Evolutionary conservation across 2,797 vertebrate genomes (phyloP).

Genomic region (Scyliorhinus canicula): DNA sequence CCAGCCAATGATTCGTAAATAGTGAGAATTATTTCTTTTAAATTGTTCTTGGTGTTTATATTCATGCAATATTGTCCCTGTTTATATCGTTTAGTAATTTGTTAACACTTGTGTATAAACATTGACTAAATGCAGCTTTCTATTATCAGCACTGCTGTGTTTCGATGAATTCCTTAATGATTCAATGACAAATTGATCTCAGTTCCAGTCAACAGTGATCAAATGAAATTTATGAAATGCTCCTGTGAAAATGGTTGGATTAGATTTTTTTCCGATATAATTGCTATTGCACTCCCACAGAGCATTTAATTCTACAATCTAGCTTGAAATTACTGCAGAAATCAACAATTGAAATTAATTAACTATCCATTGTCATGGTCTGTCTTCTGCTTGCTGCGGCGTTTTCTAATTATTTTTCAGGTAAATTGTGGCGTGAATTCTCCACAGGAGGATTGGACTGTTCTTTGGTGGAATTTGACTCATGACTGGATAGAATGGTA

Average conservation of each 20-base stretch:
- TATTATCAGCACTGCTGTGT: not conserved
- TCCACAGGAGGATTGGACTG: not conserved
- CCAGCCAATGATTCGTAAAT: not conserved
- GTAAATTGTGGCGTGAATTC: not conserved
- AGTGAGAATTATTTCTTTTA: not conserved
- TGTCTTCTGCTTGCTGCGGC: not conserved
- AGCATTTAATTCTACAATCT: not conserved
- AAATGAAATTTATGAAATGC: not conserved
- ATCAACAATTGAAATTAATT: not conserved
- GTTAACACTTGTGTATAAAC: not conserved
- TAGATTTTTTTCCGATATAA: not conserved
- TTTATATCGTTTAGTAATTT: not conserved
- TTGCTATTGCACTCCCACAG: not conserved
- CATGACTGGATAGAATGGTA: not conserved
- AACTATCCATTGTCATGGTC: not conserved
- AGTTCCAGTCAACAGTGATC: not conserved
- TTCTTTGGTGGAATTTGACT: not conserved
- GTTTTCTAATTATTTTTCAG: not conserved
- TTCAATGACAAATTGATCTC: not conserved
- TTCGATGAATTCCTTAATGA: not conserved
- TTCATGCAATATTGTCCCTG: not conserved
- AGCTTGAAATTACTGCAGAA: not conserved
- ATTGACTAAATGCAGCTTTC: not conserved
- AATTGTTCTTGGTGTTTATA: not conserved
- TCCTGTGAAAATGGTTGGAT: not conserved